Conservation (phyloP, 30 jellyfish, hydroid and myxozoan genomes). For the Nemopilema nomurai region DNA sequence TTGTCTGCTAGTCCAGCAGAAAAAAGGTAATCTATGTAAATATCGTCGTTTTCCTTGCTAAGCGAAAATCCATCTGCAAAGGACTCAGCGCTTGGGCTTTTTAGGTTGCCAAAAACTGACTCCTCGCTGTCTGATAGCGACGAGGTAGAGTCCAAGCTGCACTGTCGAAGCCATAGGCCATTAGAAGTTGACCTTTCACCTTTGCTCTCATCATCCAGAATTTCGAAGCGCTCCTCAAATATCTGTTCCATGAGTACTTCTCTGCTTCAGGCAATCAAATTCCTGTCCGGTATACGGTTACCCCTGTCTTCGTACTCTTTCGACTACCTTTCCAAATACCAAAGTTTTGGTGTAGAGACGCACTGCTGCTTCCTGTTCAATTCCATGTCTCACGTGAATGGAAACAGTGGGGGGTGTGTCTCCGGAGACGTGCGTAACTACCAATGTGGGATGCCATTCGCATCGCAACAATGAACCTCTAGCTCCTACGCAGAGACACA, state of each 20-base stretch:
- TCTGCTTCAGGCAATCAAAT: not conserved
- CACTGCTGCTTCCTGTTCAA: conserved; percentile 21
- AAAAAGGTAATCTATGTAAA: conserved; percentile 66
- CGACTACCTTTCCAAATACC: not conserved
- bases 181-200: conserved; percentile 4
- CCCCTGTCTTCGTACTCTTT: not conserved
- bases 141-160: conserved; percentile 36
- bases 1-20: conserved; percentile 78
- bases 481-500: not conserved
- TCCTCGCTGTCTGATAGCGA: conserved; percentile 43
- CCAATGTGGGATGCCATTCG: not conserved
- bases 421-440: not conserved
- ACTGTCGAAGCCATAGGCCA: conserved; percentile 50
- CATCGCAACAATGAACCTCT: not conserved
- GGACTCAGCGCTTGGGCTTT: conserved; percentile 3
- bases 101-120: conserved; percentile 32
- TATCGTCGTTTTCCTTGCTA: not conserved
- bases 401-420: conserved; percentile 42
- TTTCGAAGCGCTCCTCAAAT: not conserved
- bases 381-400: conserved; percentile 46
- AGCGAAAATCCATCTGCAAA: conserved; percentile 6
- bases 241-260: not conserved
- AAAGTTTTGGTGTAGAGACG: conserved; percentile 6
- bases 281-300: not conserved
- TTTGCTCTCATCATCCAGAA: not conserved